These are phyloP conservation scores for Sebastes kiyomatsui DNA, from an alignment of 2,797 vertebrate species.

Conservation along the genomic window DNA sequence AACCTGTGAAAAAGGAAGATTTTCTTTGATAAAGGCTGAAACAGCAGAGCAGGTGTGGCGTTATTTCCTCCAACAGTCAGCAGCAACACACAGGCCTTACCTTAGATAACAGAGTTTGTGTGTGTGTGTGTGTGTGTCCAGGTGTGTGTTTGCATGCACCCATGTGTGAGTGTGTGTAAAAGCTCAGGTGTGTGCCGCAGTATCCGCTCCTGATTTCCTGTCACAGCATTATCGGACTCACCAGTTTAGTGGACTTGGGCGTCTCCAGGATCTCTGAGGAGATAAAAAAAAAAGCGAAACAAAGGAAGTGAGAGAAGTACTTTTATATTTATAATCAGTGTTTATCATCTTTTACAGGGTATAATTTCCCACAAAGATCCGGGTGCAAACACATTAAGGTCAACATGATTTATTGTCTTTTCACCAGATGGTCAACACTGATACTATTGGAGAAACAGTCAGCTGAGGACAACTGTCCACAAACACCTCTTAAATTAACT, in stretches of 20 bases:
- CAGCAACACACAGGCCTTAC: neutral
- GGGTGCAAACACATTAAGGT: neutral
- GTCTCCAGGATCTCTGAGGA: constrained; percentile 87
- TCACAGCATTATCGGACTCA: constrained; percentile 78
- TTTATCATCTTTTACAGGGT: neutral
- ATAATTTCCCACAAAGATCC: constrained; percentile 27
- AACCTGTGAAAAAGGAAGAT: neutral
- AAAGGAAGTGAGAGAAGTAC: constrained; percentile 1
- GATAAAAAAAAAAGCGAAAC: constrained; percentile 18
- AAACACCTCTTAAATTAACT: too few relatives aligned
- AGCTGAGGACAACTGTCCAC: neutral
- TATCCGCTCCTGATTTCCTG: neutral
- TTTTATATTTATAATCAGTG: neutral
- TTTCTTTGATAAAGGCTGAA: neutral
- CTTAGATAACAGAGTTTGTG: neutral
- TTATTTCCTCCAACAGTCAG: neutral
- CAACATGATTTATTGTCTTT: constrained; percentile 10
- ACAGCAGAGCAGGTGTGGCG: neutral
- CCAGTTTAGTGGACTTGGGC: constrained; percentile 90
- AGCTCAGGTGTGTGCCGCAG: neutral
- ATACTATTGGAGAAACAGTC: neutral
- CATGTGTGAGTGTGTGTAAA: neutral
- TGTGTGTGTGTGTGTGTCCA: neutral
- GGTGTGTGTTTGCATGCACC: neutral
- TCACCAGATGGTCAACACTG: neutral